Evolutionary conservation across 2,113 vertebrate genomes (phyloP).

Genomic region (Macquaria ambigua): DNA sequence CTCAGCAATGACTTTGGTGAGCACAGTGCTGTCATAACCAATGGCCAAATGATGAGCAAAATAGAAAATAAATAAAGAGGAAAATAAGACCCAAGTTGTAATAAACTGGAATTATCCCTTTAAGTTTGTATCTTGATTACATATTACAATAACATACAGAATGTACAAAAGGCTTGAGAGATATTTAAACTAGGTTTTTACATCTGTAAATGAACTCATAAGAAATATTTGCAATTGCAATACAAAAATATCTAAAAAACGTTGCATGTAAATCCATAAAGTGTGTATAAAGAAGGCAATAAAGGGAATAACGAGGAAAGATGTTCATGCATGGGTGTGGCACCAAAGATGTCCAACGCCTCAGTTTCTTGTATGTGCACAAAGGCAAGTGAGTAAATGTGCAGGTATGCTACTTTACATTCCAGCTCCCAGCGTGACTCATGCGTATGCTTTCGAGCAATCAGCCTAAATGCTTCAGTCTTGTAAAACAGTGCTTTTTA

Average conservation of each 20-base stretch:
- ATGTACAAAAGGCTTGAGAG: not conserved
- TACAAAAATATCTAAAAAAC: not conserved
- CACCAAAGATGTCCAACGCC: conserved; percentile 42
- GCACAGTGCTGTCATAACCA: not conserved
- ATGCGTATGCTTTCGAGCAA: conserved; percentile 42
- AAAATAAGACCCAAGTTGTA: not conserved
- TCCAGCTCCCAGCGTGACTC: conserved; percentile 45
- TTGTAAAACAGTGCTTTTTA: not conserved
- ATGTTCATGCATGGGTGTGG: conserved; percentile 39
- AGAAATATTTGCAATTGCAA: not conserved
- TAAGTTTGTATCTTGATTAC: not conserved
- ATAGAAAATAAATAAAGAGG: no score
- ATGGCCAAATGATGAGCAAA: not conserved
- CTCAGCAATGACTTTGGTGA: no score
- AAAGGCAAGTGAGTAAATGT: conserved; percentile 56
- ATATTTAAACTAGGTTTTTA: not conserved
- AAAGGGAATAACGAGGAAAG: not conserved
- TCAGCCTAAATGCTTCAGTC: conserved; percentile 16
- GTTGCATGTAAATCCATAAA: not conserved
- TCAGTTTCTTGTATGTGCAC: conserved; percentile 34
- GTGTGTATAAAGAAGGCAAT: not conserved
- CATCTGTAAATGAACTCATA: not conserved
- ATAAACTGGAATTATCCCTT: not conserved
- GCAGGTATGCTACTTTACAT: conserved; percentile 51
- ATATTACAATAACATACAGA: no score